These are phyloP conservation scores for Enteromius anoplus DNA, from an alignment of 2,797 vertebrate genomes.

Conservation along the genomic window DNA sequence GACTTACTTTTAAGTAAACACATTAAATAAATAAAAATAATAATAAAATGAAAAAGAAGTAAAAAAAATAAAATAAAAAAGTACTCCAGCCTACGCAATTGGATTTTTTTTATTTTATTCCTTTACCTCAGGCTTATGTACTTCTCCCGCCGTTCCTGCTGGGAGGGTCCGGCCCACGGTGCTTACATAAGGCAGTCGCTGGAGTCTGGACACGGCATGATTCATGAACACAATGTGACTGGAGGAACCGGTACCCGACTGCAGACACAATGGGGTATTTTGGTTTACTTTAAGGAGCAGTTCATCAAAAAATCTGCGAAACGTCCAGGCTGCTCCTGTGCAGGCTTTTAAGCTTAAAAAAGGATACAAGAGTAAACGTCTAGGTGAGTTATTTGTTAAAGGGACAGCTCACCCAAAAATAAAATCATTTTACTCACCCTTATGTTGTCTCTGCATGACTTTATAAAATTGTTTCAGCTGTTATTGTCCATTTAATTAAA, in stretches of 20 bases:
- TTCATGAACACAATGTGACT: conserved; percentile 26
- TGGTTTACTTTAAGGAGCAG: not conserved
- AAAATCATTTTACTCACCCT: not conserved
- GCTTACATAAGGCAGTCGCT: conserved; percentile 53
- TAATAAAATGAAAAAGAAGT: not conserved
- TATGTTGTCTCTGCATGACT: not conserved
- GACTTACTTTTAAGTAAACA: not conserved
- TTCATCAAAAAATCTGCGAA: not conserved
- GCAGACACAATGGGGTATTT: conserved; percentile 27
- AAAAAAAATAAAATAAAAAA: conserved; percentile 1
- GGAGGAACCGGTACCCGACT: not conserved
- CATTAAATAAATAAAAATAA: not conserved
- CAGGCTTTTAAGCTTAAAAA: not conserved
- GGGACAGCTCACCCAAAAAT: not conserved
- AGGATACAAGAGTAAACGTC: not conserved
- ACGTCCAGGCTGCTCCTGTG: not conserved
- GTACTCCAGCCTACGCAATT: conserved; percentile 13
- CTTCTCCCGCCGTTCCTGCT: conserved; percentile 19
- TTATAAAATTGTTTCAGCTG: not conserved
- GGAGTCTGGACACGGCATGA: conserved; percentile 54
- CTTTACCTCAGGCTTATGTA: conserved; percentile 21
- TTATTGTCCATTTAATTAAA: not conserved
- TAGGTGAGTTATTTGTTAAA: not conserved
- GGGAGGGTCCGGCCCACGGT: conserved; percentile 39
- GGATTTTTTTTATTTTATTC: conserved; percentile 14